Evolutionary conservation across 2,888 invertebrate genomes (phyloP).

Genomic region (Eupithecia pulchellata): DNA sequence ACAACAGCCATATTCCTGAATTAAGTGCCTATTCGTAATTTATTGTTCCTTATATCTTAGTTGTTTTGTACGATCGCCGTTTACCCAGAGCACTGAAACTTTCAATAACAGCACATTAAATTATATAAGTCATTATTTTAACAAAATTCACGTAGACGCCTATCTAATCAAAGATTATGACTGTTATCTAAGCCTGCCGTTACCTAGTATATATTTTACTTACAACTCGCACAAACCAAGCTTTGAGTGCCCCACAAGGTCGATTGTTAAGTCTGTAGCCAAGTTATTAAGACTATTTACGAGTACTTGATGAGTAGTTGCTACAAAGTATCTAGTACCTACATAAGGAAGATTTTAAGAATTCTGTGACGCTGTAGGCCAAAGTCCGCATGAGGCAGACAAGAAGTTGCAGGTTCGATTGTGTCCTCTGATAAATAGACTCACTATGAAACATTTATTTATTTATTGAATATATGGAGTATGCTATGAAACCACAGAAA

Average conservation of each 20-base stretch:
- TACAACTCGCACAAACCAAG: not conserved
- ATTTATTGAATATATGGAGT: too few species aligned
- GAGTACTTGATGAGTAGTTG: not conserved
- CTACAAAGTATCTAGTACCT: too few species aligned
- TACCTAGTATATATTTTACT: too few species aligned
- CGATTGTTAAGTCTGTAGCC: not conserved
- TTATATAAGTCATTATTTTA: not conserved
- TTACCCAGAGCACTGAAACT: not conserved
- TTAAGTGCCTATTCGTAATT: not conserved
- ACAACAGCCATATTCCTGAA: conserved; percentile 5
- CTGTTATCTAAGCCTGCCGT: not conserved
- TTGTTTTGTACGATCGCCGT: not conserved
- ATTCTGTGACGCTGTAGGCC: not conserved
- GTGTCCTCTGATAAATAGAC: not conserved
- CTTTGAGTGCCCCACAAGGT: not conserved
- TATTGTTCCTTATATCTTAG: not conserved
- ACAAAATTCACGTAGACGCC: not conserved
- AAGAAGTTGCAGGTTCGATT: not conserved
- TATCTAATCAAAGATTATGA: not conserved
- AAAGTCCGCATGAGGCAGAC: not conserved
- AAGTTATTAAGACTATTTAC: not conserved
- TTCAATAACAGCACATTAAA: not conserved
- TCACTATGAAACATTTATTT: too few species aligned
- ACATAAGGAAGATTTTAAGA: too few species aligned
- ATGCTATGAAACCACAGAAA: too few species aligned